These are phyloP conservation scores for Pampusana beccarii DNA, from an alignment of 2,113 vertebrate species.

Conservation along the genomic window DNA sequence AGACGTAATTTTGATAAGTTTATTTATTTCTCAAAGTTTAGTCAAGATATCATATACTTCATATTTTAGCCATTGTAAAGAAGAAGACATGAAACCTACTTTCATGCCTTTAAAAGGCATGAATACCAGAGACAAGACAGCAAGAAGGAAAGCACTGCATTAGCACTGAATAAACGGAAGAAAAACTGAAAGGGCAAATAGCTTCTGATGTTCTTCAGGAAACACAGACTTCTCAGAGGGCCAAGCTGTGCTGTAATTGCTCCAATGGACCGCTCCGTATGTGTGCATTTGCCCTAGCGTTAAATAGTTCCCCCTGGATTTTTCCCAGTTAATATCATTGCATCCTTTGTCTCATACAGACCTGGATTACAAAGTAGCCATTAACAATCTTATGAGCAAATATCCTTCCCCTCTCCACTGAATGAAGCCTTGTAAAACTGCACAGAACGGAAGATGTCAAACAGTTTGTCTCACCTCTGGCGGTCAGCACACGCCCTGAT, in stretches of 20 bases:
- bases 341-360: background rate
- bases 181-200: background rate
- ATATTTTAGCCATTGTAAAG: background rate
- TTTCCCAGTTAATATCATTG: background rate
- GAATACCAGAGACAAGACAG: background rate
- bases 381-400: background rate
- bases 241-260: background rate
- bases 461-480: background rate
- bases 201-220: background rate
- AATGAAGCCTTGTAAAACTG: background rate
- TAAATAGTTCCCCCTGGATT: background rate
- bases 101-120: background rate
- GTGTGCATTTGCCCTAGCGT: background rate
- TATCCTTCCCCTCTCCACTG: background rate
- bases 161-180: background rate
- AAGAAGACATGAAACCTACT: background rate
- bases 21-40: background rate
- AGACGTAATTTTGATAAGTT: background rate
- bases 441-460: background rate
- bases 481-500: fast-evolving
- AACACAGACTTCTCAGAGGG: background rate
- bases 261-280: background rate
- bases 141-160: background rate
- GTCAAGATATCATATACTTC: background rate
- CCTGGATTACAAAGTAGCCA: background rate